Evolutionary conservation across 2,888 invertebrate species (phyloP).

Genomic region (Drosophila helvetica): DNA sequence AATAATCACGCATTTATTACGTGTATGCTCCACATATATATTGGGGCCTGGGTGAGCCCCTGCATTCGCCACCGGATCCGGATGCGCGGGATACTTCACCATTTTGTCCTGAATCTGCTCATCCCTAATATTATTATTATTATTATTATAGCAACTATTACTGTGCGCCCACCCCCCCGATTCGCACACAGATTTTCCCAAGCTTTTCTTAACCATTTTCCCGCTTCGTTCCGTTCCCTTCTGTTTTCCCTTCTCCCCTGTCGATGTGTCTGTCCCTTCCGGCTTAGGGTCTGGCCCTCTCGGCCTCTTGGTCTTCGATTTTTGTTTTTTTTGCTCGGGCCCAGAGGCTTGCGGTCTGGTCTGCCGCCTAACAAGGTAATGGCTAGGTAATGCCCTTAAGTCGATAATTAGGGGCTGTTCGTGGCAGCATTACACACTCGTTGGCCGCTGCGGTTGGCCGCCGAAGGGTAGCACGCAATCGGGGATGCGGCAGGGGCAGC

Average conservation of each 20-base stretch:
- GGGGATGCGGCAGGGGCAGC: not conserved
- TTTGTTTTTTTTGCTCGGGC: not conserved
- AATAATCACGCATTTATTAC: constrained; percentile 80
- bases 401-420: constrained; percentile 43
- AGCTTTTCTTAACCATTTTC: not conserved
- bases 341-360: constrained; percentile 14
- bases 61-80: not conserved
- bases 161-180: constrained; percentile 12
- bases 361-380: constrained; percentile 41
- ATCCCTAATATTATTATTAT: constrained; percentile 42
- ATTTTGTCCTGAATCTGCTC: constrained; percentile 31
- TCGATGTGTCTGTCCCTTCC: constrained; percentile 6
- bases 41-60: not conserved
- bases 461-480: not conserved
- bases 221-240: not conserved
- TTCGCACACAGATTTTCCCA: constrained; percentile 39
- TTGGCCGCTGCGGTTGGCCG: constrained; percentile 4
- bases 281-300: not conserved
- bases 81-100: constrained; percentile 9
- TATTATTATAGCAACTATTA: constrained; percentile 30
- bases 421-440: not conserved
- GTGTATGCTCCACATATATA: constrained; percentile 30
- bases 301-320: too few species aligned
- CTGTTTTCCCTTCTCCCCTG: not conserved
- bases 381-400: constrained; percentile 36